These are phyloP conservation scores for Scopus umbretta DNA, from an alignment of 2,113 vertebrate species.

Conservation along the genomic window DNA sequence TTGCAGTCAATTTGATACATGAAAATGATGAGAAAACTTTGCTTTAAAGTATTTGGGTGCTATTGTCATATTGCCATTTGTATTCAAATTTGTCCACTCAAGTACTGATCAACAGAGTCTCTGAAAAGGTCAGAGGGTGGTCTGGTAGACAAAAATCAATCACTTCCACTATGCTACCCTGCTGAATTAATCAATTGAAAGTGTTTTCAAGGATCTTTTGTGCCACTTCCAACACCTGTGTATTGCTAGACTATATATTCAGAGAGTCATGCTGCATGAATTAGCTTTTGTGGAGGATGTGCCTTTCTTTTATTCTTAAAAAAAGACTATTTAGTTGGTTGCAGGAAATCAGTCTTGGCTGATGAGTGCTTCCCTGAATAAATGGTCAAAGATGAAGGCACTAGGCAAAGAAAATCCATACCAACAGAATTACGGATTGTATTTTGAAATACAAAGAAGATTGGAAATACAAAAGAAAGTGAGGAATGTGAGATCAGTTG, in stretches of 20 bases:
- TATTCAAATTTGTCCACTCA: slow-evolving; percentile 10
- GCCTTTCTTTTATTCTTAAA: neutral
- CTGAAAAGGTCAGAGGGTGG: neutral
- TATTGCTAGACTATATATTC: neutral
- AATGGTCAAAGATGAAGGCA: neutral
- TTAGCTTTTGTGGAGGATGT: neutral
- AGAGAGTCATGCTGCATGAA: neutral
- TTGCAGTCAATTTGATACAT: neutral
- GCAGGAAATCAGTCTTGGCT: neutral
- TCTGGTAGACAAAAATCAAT: slow-evolving; percentile 16
- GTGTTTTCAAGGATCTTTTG: neutral
- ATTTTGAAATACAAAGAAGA: neutral
- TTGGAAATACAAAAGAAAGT: neutral
- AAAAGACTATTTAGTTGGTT: neutral
- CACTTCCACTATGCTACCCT: neutral
- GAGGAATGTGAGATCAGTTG: neutral
- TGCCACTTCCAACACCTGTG: neutral
- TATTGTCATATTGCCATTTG: neutral
- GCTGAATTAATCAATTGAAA: slow-evolving; percentile 39
- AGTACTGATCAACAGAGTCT: neutral
- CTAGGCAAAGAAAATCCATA: neutral
- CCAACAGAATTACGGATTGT: neutral
- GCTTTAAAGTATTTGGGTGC: neutral
- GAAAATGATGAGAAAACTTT: neutral
- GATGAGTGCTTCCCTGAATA: neutral